Evolutionary conservation across 2,888 invertebrate species (phyloP), one percentile per base, ranked within the genome.

Genomic region (Noctuana brunneofusca): DNA sequence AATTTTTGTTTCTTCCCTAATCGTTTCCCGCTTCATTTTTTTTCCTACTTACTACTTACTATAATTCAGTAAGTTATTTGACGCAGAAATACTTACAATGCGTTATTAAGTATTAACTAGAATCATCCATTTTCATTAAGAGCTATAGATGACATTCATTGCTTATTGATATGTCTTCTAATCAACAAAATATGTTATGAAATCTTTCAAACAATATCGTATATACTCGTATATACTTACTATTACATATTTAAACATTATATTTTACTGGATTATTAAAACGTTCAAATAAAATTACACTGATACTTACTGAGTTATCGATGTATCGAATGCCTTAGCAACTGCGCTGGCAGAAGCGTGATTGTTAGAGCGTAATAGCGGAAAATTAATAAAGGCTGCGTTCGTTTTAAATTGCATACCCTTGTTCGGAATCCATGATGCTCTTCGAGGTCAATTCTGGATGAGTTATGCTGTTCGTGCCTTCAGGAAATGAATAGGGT

Each of bases 381-480:
- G 69, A 70, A 74, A 75, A 73, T 71, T 70, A 70, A 69, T 71
- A 69, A 71, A 69, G 60, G 57, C 55, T 48, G 54, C 49, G 58
- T 67, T 60, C 38, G 64, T 72, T 71, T 66, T 62, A 62, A 62
- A 62, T 62, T 62, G 60, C 60, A 62, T 48, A 62, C 58, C 55
- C 52, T 50, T 49, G 64, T 71, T 68, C 66, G 38, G 62, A 52
- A 64, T 64, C 68, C 59, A 64, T 66, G 60, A 62, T 60, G 63
- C 43, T 48, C 46, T 62, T 20, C 48, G 48, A 48, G 60, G 60
- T 62, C 60, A 62, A 55, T 55, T 62, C 60, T 55, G 60, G 48
- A 62, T 62, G 60, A 62, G 60, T 55, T 55, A 62, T 54, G 46
- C 16, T 35, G 12, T 60, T 53, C 59, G 59, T 54, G 60, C 54